These are phyloP conservation scores for Lepidotrigona ventralis DNA, from an alignment of 1,140 invertebrate genomes.

Conservation along the genomic window DNA sequence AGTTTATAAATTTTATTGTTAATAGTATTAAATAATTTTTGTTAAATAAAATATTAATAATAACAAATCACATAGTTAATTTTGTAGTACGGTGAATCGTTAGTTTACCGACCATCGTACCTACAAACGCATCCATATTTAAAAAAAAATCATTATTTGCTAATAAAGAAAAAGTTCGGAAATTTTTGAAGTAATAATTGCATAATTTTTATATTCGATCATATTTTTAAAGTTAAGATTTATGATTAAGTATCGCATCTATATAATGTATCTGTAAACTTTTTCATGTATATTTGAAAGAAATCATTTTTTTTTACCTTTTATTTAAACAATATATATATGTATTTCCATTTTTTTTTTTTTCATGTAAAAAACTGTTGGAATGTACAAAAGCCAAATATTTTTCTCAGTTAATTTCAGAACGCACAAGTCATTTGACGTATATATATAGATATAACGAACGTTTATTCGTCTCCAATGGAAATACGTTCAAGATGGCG, in stretches of 20 bases:
- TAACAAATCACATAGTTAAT: too few relatives aligned
- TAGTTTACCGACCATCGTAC: too few relatives aligned
- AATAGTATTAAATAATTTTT: too few relatives aligned
- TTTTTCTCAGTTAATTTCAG: conserved; percentile 30
- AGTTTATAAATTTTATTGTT: too few relatives aligned
- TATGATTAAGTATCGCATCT: not conserved
- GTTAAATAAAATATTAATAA: too few relatives aligned
- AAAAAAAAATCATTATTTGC: not conserved
- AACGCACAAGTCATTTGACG: not conserved
- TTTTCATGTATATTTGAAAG: not conserved
- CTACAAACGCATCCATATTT: not conserved
- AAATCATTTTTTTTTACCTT: not conserved
- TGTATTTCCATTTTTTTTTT: not conserved
- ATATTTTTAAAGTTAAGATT: not conserved
- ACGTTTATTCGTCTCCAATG: conserved; percentile 41
- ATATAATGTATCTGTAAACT: not conserved
- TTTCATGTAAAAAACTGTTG: too few relatives aligned
- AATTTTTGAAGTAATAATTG: not conserved
- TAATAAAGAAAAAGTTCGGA: not conserved
- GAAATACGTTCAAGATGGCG: conserved; percentile 80
- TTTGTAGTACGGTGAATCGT: too few relatives aligned
- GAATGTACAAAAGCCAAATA: not conserved
- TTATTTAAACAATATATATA: not conserved
- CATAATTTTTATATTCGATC: not conserved
- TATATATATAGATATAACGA: not conserved